Evolutionary conservation across 2,888 invertebrate species (phyloP).

Genomic region (Synanthedon andrenaeformis): DNA sequence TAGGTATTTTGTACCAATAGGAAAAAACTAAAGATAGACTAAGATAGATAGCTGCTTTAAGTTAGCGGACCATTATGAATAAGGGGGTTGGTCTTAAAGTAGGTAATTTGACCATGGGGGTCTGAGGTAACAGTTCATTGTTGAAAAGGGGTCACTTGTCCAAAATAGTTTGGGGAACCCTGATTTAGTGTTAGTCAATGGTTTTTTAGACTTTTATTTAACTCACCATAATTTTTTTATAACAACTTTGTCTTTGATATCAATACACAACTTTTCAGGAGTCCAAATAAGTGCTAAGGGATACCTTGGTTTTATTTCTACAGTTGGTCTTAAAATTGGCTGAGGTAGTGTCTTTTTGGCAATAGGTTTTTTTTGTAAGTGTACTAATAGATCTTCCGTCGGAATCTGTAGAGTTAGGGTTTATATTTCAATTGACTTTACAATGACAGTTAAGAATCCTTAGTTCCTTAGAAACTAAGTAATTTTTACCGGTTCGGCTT

Average conservation of each 20-base stretch:
- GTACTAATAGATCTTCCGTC: background rate
- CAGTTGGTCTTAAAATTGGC: background rate
- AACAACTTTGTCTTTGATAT: slow-evolving; percentile 19
- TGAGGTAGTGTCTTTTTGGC: background rate
- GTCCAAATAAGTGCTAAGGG: slow-evolving; percentile 23
- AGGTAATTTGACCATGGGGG: too few species aligned
- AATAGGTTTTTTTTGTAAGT: background rate
- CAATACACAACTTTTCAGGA: slow-evolving; percentile 22
- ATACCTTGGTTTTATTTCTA: slow-evolving; percentile 15
- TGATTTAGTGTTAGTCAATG: too few species aligned
- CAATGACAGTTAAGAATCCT: background rate
- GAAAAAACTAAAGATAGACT: too few species aligned
- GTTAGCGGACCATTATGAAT: too few species aligned
- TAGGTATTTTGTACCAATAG: too few species aligned
- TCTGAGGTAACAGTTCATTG: too few species aligned
- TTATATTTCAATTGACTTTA: background rate
- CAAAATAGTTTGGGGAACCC: too few species aligned
- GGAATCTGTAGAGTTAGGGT: background rate
- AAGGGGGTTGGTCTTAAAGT: too few species aligned
- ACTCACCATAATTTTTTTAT: slow-evolving; percentile 22
- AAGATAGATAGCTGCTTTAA: too few species aligned
- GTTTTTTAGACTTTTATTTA: background rate
- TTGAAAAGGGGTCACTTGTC: too few species aligned
- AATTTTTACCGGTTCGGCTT: slow-evolving; percentile 20
- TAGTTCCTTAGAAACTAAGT: background rate